A percentile compares a stretch with the other conserved stretches of the same genome.
phyloP scores from a whole-genome alignment of 2,797 vertebrate genomes.

The Echiichthys vipera region DNA sequence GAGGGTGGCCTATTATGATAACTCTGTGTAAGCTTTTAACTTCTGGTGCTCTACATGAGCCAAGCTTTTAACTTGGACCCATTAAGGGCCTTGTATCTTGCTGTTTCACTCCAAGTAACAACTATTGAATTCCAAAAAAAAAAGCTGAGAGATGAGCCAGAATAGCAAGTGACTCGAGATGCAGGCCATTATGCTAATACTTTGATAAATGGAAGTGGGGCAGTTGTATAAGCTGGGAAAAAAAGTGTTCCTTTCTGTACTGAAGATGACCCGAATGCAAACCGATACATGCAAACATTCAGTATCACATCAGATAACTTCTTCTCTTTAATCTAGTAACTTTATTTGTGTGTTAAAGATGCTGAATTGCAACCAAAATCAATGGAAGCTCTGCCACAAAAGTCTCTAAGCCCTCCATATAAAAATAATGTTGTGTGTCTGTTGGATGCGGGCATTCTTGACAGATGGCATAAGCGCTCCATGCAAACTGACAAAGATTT shows the following conservation, averaged over 20 bases:
- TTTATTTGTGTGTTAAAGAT: background rate
- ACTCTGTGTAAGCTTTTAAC: constrained; percentile 81
- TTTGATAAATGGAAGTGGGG: constrained; percentile 38
- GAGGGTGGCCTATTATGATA: constrained; percentile 80
- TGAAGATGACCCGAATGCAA: constrained; percentile 15
- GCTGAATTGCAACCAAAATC: background rate
- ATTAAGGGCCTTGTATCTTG: constrained; percentile 67
- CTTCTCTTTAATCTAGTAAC: background rate
- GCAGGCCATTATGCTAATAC: constrained; percentile 54
- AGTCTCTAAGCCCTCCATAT: background rate
- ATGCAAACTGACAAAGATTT: constrained; percentile 9
- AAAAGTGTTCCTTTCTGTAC: background rate
- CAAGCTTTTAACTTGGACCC: constrained; percentile 76
- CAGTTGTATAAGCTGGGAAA: constrained; percentile 1
- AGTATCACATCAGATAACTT: constrained; percentile 5
- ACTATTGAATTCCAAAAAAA: constrained; percentile 67
- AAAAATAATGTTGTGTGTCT: background rate
- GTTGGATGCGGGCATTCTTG: background rate
- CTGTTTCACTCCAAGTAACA: constrained; percentile 65
- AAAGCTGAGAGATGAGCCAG: constrained; percentile 56
- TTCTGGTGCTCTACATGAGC: constrained; percentile 76
- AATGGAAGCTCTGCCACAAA: background rate
- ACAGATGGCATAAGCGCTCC: background rate
- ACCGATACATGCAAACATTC: constrained; percentile 15
- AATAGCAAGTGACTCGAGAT: constrained; percentile 41